These are phyloP conservation scores for Channallabes apus DNA, from an alignment of 2,797 vertebrate species.

Conservation along the genomic window DNA sequence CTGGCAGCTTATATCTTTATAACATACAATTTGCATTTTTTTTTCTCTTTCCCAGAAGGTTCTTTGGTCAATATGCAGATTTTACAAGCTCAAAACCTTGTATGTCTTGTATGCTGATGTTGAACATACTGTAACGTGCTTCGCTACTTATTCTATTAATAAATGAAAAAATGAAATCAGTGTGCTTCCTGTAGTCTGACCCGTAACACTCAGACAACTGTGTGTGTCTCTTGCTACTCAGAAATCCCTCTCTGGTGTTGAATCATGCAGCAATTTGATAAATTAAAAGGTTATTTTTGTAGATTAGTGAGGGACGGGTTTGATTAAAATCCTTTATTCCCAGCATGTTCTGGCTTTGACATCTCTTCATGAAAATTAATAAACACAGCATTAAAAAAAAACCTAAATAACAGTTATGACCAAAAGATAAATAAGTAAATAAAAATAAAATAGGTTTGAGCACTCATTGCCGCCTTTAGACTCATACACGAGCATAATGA, in stretches of 20 bases:
- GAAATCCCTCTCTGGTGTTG: constrained; percentile 38
- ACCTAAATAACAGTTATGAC: not conserved
- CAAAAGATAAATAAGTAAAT: too few species aligned
- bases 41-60: not conserved
- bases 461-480: not conserved
- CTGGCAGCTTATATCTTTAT: too few species aligned
- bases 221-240: constrained; percentile 31
- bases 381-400: not conserved
- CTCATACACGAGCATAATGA: not conserved
- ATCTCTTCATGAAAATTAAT: not conserved
- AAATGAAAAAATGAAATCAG: not conserved
- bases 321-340: constrained; percentile 59
- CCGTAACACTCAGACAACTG: constrained; percentile 10
- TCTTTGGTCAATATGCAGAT: not conserved
- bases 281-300: constrained; percentile 67
- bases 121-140: not conserved
- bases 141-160: not conserved
- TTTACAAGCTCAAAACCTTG: not conserved
- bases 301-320: constrained; percentile 58
- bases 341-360: not conserved
- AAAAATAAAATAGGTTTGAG: not conserved
- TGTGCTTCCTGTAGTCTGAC: constrained; percentile 15
- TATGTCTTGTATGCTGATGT: not conserved
- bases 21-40: not conserved
- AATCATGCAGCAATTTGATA: constrained; percentile 60